phyloP scores from a whole-genome alignment of 2,113 vertebrate genomes.

The Peromyscus polionotus region DNA sequence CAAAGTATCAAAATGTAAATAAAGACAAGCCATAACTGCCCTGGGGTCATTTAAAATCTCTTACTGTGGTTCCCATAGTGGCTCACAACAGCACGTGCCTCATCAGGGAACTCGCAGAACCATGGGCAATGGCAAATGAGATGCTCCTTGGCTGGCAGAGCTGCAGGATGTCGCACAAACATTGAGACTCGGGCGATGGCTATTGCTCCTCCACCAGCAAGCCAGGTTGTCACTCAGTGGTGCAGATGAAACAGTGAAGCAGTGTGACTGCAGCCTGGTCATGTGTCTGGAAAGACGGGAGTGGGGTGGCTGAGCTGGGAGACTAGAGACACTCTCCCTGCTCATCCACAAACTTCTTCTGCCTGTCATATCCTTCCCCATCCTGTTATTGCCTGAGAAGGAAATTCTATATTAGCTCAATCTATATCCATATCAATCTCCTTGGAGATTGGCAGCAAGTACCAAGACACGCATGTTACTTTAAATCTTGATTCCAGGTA shows the following conservation, averaged over 20 bases:
- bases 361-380: background rate
- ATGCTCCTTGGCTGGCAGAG: background rate
- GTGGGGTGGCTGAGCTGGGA: background rate
- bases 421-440: background rate
- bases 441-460: too few relatives aligned
- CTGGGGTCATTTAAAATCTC: background rate
- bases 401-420: background rate
- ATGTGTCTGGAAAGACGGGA: background rate
- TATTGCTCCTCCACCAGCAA: background rate
- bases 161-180: background rate
- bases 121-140: too few relatives aligned
- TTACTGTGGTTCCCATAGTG: background rate
- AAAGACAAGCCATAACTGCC: background rate
- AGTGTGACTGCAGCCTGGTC: background rate
- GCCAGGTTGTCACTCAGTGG: background rate
- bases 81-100: background rate
- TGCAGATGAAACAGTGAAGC: background rate
- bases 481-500: too few relatives aligned
- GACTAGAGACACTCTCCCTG: background rate
- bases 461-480: background rate
- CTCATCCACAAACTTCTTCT: background rate
- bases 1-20: background rate
- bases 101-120: background rate
- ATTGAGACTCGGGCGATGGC: accelerated
- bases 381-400: background rate